Evolutionary conservation across 92 coral and sea anemone species (phyloP).

Genomic region (Umimayanthus chanpuru): DNA sequence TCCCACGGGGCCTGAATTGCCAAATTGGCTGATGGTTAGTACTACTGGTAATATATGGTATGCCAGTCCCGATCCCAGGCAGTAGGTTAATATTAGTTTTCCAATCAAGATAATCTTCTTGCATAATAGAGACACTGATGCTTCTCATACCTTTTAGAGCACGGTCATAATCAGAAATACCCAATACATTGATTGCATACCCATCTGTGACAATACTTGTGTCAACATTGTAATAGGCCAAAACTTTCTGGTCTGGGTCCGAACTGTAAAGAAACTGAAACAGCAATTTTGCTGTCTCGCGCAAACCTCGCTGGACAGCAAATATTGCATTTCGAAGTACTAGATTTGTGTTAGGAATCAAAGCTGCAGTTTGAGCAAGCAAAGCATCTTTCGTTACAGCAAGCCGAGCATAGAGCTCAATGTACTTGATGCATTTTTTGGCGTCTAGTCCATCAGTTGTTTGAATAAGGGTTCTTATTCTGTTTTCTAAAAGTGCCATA

Average conservation of each 20-base stretch:
- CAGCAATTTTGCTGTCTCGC: neutral
- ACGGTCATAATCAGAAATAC: neutral
- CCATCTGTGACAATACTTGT: neutral
- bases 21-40: neutral
- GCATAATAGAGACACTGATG: neutral
- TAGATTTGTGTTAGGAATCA: neutral
- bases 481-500: slow-evolving; percentile 26
- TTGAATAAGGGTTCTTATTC: slow-evolving; percentile 32
- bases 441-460: neutral
- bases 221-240: neutral
- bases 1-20: neutral
- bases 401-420: slow-evolving; percentile 33
- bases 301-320: neutral
- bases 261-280: neutral
- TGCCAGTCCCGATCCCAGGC: neutral
- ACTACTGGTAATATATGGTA: neutral
- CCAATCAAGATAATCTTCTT: neutral
- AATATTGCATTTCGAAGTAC: neutral
- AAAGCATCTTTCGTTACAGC: slow-evolving; percentile 36
- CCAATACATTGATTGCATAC: neutral
- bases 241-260: neutral
- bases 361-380: slow-evolving; percentile 24
- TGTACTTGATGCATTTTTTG: slow-evolving; percentile 35
- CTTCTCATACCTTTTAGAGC: neutral
- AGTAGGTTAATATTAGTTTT: neutral